Evolutionary conservation across 2,113 vertebrate species (phyloP).

Genomic region (Sinocyclocheilus anophthalmus): DNA sequence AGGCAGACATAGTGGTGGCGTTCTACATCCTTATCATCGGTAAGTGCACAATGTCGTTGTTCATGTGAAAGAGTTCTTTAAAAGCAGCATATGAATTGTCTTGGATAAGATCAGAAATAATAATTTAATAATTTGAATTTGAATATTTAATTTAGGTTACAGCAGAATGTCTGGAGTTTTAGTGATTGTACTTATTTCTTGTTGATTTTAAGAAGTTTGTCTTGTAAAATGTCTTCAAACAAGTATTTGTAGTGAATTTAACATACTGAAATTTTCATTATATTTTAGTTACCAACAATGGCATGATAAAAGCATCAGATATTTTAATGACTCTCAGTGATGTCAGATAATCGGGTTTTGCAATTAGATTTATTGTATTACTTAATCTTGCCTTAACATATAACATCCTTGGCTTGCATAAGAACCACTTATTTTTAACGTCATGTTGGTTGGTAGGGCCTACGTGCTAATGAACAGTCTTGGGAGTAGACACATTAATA

Average conservation of each 20-base stretch:
- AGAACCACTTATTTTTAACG: neutral
- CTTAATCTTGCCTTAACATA: neutral
- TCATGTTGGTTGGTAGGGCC: neutral
- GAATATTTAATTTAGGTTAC: neutral
- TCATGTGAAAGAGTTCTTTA: neutral
- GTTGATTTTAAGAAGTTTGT: neutral
- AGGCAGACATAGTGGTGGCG: conserved; percentile 87
- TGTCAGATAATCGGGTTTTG: neutral
- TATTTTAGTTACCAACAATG: neutral
- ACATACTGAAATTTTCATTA: neutral
- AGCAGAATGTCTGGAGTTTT: neutral
- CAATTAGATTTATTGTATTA: neutral
- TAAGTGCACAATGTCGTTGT: conserved; percentile 66
- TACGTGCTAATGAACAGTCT: neutral
- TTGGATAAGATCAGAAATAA: neutral
- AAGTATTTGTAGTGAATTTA: neutral
- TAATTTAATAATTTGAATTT: neutral
- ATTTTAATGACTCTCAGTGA: neutral
- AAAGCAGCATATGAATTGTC: neutral
- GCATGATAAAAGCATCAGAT: neutral
- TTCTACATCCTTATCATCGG: conserved; percentile 88
- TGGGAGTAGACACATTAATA: neutral
- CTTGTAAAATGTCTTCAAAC: neutral
- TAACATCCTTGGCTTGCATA: neutral
- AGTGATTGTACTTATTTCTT: neutral